These are phyloP conservation scores for Caenorhabditis angaria DNA, from an alignment of 2,888 invertebrate genomes.

Conservation along the genomic window DNA sequence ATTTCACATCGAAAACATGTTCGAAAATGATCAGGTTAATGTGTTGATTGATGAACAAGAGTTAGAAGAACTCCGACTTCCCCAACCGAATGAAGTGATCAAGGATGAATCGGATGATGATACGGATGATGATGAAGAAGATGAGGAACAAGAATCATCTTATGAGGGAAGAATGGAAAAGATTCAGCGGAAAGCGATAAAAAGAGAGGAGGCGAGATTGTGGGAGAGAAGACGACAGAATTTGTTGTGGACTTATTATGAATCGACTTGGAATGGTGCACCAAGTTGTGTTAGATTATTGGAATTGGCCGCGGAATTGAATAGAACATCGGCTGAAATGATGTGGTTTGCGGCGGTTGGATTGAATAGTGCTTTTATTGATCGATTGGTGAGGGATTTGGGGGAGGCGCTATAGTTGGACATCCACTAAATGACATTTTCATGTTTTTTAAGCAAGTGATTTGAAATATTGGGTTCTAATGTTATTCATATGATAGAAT, in stretches of 20 bases:
- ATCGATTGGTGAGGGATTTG: conserved; percentile 42
- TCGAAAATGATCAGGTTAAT: conserved; percentile 44
- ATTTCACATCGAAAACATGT: conserved; percentile 66
- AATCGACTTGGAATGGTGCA: conserved; percentile 56
- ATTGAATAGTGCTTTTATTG: conserved; percentile 57
- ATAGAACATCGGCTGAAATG: conserved; percentile 56
- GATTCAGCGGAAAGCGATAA: conserved; percentile 41
- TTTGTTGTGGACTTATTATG: conserved; percentile 66
- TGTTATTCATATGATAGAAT: no score
- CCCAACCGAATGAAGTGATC: conserved; percentile 31
- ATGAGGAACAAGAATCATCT: conserved; percentile 29
- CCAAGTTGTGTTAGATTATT: conserved; percentile 58
- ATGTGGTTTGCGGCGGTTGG: conserved; percentile 68
- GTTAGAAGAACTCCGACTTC: conserved; percentile 31
- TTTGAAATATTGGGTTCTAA: no score
- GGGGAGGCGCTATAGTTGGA: no score
- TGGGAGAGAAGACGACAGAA: conserved; percentile 57
- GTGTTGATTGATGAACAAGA: conserved; percentile 44
- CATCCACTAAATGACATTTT: no score
- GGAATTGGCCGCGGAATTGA: conserved; percentile 59
- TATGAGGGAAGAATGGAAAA: conserved; percentile 39
- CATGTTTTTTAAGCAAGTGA: no score
- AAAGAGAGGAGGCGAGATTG: conserved; percentile 42
- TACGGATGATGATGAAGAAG: conserved; percentile 27
- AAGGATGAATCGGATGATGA: conserved; percentile 43